Conservation (phyloP, 2,797 vertebrate genomes). For the Antennarius maculatus region DNA sequence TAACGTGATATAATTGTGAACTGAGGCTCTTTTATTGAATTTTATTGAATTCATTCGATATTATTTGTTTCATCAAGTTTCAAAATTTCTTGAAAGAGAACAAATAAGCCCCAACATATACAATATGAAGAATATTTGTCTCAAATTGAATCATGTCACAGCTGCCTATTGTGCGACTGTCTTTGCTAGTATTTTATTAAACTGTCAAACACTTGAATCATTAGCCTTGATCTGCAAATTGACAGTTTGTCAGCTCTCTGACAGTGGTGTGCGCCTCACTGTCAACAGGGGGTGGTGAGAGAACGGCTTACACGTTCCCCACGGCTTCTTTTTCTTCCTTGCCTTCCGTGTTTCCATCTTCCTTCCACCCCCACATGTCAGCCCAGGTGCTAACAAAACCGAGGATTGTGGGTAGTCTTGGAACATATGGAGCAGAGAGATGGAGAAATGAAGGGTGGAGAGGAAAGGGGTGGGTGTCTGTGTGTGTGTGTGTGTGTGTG, state of each 20-base stretch:
- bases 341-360: conserved; percentile 69
- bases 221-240: conserved; percentile 73
- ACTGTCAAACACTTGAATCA: conserved; percentile 73
- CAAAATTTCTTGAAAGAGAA: neutral
- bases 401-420: conserved; percentile 74
- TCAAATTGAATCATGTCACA: conserved; percentile 38
- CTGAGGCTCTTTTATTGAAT: conserved; percentile 8
- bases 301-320: conserved; percentile 64
- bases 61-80: neutral
- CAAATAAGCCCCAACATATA: conserved; percentile 28
- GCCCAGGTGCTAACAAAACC: conserved; percentile 76
- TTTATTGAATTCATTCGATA: conserved; percentile 15
- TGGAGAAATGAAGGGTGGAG: conserved; percentile 58
- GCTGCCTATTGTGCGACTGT: conserved; percentile 45
- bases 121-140: conserved; percentile 24
- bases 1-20: conserved; percentile 9
- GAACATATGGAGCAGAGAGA: conserved; percentile 75
- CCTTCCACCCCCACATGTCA: conserved; percentile 75
- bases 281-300: conserved; percentile 66
- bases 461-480: neutral
- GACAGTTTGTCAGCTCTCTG: conserved; percentile 75
- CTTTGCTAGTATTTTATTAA: conserved; percentile 69
- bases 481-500: neutral
- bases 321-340: conserved; percentile 61
- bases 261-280: conserved; percentile 63